A percentile compares a stretch with the other conserved stretches of the same genome.
phyloP scores from a whole-genome alignment of 2,797 vertebrate species.

The Takifugu rubripes region DNA sequence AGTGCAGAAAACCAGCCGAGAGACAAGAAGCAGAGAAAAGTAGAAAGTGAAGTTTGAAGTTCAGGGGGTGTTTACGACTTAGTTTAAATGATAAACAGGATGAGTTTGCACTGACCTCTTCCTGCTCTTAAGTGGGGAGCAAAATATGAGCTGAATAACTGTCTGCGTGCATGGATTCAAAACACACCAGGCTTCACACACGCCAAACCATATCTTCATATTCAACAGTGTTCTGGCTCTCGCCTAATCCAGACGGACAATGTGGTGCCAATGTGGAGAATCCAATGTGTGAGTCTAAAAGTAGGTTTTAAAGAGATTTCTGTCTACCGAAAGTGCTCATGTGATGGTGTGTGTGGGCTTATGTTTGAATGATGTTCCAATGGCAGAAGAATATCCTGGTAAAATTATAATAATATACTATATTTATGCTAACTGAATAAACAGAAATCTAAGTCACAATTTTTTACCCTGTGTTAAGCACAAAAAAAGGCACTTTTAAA shows the following conservation, averaged over 20 bases:
- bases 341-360: no score
- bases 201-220: background rate
- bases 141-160: conserved; percentile 13
- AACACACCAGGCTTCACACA: background rate
- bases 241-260: conserved; percentile 9
- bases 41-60: background rate
- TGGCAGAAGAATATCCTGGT: background rate
- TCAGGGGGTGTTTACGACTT: conserved; percentile 1
- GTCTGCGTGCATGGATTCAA: background rate
- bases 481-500: background rate
- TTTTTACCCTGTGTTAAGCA: no score
- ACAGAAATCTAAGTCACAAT: no score
- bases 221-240: background rate
- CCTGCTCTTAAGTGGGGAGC: conserved; percentile 6
- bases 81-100: conserved; percentile 7
- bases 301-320: conserved; percentile 14
- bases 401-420: no score
- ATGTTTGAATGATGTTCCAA: background rate
- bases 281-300: conserved; percentile 10
- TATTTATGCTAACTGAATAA: no score
- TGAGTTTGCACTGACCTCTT: conserved; percentile 18
- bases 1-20: conserved; percentile 7
- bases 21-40: background rate
- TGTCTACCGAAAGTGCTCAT: conserved; percentile 8
- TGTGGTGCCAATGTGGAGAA: conserved; percentile 14